Base-by-base conservation (phyloP, 1,140 invertebrate genomes). In the Aphidius ervi region DNA sequence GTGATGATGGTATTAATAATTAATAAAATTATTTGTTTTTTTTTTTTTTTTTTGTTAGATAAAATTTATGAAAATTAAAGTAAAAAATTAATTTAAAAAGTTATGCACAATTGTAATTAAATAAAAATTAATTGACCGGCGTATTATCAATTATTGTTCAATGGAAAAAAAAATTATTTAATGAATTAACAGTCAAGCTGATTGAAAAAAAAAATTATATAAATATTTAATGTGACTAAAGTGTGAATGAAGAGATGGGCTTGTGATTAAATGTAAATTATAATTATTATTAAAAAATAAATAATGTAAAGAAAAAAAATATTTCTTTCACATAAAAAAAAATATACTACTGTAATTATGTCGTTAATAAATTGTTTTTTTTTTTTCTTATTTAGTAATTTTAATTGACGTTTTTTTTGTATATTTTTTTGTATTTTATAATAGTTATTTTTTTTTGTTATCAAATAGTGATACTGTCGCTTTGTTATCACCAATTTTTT, bases 331-430 rank as follows among this genome's bases (percentile, higher is more conserved):
- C 67, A 68, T 68, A 67, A 16, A 16, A 67, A 65, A 68, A 68
- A 74, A 74, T 69, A 75, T 73, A 67, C 68, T 72, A 76, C 72
- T 76, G 71, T 76, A 76, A 74, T 74, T 74, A 75, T 75, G 68
- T 74, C 74, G 74, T 76, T 76, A 76, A 76, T 76, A 76, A 76
- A 76, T 76, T 75, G 74, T 76, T 75, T 76, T 76, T 76, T 74
- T 74, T 72, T 74, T 75, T 73, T 75, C 73, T 61, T 63, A 48
- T 55, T 46, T 40, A 7, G 46, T 61, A 42, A 20, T 55, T 47
- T 55, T 48, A 39, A 16, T 16, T 16, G 16, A 16, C 16, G 0
- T 31, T 31, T 31, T 31, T 31, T 3, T 31, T 31, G 2, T 31
- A 31, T 31, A 31, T 31, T 31, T 31, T 31, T 31, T 16, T 16